Percentiles rank a stretch among this genome's conserved stretches.
These are phyloP conservation scores for Ursus arctos DNA, from an alignment of 2,113 vertebrate genomes.

Conservation along the genomic window DNA sequence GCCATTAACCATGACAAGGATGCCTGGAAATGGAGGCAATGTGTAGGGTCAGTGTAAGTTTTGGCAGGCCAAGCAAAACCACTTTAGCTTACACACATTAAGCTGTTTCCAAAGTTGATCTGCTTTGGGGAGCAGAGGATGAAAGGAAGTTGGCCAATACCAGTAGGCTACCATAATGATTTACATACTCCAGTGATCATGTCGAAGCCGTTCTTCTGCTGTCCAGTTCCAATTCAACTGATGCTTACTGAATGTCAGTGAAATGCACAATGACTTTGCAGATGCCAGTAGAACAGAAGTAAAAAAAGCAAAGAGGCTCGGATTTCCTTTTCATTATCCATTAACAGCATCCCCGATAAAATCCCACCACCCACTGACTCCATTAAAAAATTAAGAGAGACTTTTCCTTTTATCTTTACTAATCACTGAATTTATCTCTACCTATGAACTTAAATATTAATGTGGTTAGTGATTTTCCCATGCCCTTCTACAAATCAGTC, in stretches of 20 bases:
- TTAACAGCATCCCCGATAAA: background rate
- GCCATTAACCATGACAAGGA: conserved; percentile 37
- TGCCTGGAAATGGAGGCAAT: conserved; percentile 11
- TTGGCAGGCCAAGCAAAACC: conserved; percentile 45
- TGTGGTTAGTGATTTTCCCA: background rate
- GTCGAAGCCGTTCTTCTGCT: background rate
- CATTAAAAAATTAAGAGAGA: background rate
- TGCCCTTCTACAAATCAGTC: background rate
- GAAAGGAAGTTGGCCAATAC: background rate
- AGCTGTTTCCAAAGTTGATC: background rate
- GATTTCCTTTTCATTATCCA: background rate
- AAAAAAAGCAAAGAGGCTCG: background rate
- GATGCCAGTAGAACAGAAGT: background rate
- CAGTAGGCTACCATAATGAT: background rate
- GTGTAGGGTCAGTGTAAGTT: background rate
- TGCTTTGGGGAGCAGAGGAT: background rate
- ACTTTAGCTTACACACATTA: conserved; percentile 36
- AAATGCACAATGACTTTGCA: background rate
- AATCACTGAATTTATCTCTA: background rate
- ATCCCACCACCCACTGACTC: background rate
- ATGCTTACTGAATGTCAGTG: background rate
- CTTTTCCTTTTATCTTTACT: background rate
- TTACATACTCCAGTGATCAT: background rate
- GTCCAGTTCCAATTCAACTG: background rate
- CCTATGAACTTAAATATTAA: background rate